A percentile compares a stretch with the other conserved stretches of the same genome.
These are phyloP conservation scores for Branchellion lobata DNA, from an alignment of 2,888 invertebrate species.

Conservation along the genomic window DNA sequence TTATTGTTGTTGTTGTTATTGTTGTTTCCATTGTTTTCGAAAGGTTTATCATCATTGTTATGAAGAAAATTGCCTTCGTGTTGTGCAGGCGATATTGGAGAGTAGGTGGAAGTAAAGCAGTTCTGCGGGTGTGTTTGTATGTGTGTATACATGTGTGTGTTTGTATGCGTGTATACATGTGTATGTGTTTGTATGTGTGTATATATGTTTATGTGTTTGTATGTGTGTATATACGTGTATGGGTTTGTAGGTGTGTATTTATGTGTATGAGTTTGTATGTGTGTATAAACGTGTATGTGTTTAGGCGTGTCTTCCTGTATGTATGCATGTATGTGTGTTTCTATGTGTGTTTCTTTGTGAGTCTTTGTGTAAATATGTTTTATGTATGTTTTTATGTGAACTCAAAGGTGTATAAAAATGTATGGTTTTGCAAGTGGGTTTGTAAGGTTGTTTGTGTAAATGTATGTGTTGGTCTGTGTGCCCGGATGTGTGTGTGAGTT, in stretches of 20 bases:
- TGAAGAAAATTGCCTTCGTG: not conserved
- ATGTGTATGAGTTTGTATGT: constrained; percentile 7
- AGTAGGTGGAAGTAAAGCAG: constrained; percentile 18
- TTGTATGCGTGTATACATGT: not conserved
- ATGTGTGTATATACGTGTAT: too few species aligned
- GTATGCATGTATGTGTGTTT: constrained; percentile 24
- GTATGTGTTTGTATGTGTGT: not conserved
- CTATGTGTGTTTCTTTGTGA: too few species aligned
- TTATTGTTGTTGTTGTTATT: constrained; percentile 14
- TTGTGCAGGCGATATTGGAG: constrained; percentile 29
- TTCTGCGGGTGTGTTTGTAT: constrained; percentile 10
- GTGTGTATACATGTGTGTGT: not conserved
- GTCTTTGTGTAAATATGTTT: too few species aligned
- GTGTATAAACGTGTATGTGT: constrained; percentile 9
- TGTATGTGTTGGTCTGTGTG: too few species aligned
- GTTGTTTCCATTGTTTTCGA: not conserved
- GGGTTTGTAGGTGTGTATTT: not conserved
- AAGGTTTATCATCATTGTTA: not conserved
- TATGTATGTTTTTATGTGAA: too few species aligned
- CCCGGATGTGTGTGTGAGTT: too few species aligned
- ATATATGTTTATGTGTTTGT: not conserved
- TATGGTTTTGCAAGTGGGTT: too few species aligned
- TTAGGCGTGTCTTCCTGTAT: not conserved
- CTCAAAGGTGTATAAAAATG: too few species aligned
- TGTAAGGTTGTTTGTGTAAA: too few species aligned